phyloP scores from a whole-genome alignment of 64 coral and sea anemone genomes.

The Trachythela sp. region DNA sequence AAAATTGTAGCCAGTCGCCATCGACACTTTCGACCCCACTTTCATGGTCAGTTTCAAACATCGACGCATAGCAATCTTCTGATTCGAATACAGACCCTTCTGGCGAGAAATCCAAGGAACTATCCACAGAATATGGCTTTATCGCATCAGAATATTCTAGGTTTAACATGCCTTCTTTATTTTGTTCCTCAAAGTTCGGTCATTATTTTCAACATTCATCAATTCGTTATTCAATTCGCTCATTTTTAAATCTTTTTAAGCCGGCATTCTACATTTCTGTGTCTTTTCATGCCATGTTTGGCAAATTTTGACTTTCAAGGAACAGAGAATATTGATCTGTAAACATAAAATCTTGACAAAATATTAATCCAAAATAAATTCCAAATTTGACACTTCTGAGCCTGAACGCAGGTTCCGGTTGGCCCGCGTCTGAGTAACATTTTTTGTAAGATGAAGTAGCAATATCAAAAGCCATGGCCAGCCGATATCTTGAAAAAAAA shows the following conservation, averaged over 20 bases:
- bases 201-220: background rate
- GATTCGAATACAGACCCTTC: background rate
- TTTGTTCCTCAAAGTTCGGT: background rate
- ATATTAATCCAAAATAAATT: no score
- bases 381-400: no score
- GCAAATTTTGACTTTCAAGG: background rate
- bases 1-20: constrained; percentile 6
- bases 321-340: background rate
- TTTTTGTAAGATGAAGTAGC: no score
- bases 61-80: background rate
- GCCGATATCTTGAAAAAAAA: no score
- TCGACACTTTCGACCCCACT: background rate
- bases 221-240: background rate
- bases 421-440: no score
- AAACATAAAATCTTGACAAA: no score
- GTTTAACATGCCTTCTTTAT: no score
- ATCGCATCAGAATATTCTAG: background rate
- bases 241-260: background rate
- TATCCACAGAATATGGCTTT: background rate
- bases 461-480: no score
- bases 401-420: no score
- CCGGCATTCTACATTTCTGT: background rate
- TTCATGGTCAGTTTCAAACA: background rate
- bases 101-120: background rate
- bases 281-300: background rate